Evolutionary conservation across 2,113 vertebrate genomes (phyloP).

Genomic region (Xiphias gladius): DNA sequence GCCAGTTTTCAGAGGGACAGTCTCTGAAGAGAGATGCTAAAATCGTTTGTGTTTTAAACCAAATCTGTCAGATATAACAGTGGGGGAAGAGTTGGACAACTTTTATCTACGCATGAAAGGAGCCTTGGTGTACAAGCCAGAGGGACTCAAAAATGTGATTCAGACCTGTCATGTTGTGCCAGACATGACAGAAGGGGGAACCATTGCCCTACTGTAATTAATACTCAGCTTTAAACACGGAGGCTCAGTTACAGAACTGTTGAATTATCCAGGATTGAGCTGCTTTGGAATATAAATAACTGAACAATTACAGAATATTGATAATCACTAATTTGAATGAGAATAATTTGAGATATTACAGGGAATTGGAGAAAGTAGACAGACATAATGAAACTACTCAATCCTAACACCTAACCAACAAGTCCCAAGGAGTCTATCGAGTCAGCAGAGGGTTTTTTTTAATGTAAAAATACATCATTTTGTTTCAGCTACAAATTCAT

Average conservation of each 20-base stretch:
- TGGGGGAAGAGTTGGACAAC: background rate
- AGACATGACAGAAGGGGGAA: constrained; percentile 13
- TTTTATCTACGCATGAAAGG: background rate
- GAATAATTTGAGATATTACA: background rate
- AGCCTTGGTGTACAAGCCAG: background rate
- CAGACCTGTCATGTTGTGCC: background rate
- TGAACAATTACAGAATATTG: background rate
- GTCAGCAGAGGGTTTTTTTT: constrained; percentile 37
- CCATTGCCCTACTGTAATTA: background rate
- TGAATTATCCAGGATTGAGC: background rate
- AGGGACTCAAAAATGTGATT: background rate
- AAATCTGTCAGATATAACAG: background rate
- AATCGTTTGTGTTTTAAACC: background rate
- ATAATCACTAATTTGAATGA: background rate
- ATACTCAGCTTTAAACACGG: background rate
- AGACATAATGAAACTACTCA: background rate
- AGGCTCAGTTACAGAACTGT: background rate
- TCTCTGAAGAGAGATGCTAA: background rate
- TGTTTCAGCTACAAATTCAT: constrained; percentile 49
- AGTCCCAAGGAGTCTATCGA: background rate
- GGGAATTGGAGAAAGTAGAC: background rate
- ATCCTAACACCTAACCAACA: background rate
- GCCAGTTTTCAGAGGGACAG: background rate
- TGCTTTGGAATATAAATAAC: background rate
- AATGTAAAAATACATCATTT: constrained; percentile 68